Conservation (phyloP, 2,113 vertebrate genomes). For the Ptilorrhoa leucosticta region DNA sequence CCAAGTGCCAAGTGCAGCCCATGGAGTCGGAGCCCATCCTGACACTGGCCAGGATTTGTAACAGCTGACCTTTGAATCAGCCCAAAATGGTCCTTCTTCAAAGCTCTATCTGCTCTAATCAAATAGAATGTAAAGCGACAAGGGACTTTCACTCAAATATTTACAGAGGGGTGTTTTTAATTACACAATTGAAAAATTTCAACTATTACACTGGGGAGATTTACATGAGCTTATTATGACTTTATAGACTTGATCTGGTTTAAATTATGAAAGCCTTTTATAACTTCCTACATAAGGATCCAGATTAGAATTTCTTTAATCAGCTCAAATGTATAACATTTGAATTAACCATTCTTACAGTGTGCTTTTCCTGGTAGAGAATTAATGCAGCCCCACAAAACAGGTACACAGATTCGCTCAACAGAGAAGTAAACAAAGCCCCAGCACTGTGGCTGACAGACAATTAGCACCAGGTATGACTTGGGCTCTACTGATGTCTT, state of each 20-base stretch:
- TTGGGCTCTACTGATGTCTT: neutral
- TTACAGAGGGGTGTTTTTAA: conserved; percentile 4
- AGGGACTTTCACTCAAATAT: neutral
- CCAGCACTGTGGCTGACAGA: too few species aligned
- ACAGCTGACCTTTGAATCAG: neutral
- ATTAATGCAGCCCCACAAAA: neutral
- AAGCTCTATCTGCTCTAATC: neutral
- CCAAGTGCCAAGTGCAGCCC: neutral
- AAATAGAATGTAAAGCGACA: neutral
- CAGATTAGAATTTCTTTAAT: conserved; percentile 27
- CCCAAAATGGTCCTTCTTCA: neutral
- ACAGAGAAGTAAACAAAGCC: neutral
- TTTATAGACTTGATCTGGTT: conserved; percentile 36
- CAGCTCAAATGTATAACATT: neutral
- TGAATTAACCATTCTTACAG: neutral
- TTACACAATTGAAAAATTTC: conserved; percentile 22
- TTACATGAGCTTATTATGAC: conserved; percentile 3
- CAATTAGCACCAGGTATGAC: neutral
- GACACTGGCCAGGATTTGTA: neutral
- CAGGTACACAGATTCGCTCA: neutral
- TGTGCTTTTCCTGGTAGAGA: neutral
- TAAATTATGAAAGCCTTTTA: conserved; percentile 24
- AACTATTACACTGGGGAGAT: neutral
- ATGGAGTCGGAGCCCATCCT: neutral
- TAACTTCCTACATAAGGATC: neutral